These are phyloP conservation scores for Rhinella marina DNA, from an alignment of 2,797 vertebrate genomes.

Conservation along the genomic window DNA sequence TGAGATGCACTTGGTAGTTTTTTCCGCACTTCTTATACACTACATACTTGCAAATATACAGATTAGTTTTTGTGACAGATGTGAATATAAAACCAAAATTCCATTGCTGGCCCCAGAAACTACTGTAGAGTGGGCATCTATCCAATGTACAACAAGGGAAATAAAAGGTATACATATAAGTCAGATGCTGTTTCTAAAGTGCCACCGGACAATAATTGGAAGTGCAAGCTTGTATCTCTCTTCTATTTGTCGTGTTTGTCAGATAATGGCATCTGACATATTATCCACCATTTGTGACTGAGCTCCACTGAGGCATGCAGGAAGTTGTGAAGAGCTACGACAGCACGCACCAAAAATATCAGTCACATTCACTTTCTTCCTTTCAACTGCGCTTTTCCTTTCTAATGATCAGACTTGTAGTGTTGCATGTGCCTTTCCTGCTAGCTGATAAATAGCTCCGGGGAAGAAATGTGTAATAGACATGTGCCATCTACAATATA, in stretches of 20 bases:
- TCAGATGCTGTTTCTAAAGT: slow-evolving; percentile 38
- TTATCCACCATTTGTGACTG: slow-evolving; percentile 60
- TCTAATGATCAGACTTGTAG: slow-evolving; percentile 20
- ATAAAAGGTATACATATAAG: slow-evolving; percentile 33
- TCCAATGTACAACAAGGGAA: slow-evolving; percentile 4
- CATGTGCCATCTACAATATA: slow-evolving; percentile 47
- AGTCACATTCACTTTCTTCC: slow-evolving; percentile 32
- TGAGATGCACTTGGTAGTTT: no score
- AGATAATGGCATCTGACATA: slow-evolving; percentile 61
- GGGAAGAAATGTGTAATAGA: slow-evolving; percentile 31
- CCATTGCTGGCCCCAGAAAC: not conserved
- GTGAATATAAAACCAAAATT: slow-evolving; percentile 2
- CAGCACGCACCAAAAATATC: slow-evolving; percentile 42
- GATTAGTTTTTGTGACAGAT: slow-evolving; percentile 40
- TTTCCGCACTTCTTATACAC: not conserved
- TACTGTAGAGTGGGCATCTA: slow-evolving; percentile 45
- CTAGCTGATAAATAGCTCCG: slow-evolving; percentile 35
- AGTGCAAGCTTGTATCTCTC: slow-evolving; percentile 57
- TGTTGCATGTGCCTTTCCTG: slow-evolving; percentile 14
- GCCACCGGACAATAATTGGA: slow-evolving; percentile 61
- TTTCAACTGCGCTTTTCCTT: slow-evolving; percentile 28
- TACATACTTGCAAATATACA: not conserved
- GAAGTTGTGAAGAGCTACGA: slow-evolving; percentile 53
- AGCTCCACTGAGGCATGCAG: slow-evolving; percentile 56
- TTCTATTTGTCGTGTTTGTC: slow-evolving; percentile 51